Base-by-base conservation (phyloP, 1,140 invertebrate species). In the Eueides isabella region DNA sequence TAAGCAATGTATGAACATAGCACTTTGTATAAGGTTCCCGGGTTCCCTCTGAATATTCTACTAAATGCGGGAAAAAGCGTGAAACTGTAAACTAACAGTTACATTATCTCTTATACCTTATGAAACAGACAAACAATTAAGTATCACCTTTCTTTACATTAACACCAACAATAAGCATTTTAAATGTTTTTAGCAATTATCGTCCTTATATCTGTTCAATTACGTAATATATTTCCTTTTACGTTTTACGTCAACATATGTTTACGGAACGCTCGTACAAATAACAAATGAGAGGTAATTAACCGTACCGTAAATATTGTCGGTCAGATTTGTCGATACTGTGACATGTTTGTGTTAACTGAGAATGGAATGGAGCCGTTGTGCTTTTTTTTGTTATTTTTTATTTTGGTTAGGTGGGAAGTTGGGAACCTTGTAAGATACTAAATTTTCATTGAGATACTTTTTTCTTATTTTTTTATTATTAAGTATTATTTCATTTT, bases 201-300 rank as follows among this genome's bases (percentile, higher is more conserved):
- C n/a, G n/a, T 6, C n/a, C n/a, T 19, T 6, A 44, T 44, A 6
- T 5, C 9, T 44, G 19, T 44, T 2, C 5, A 5, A 14, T 5
- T 64, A 71, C 14, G n/a, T 30, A 12, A 23, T 30, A 64, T 14
- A 30, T 44, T 71, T 12, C 61, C 35, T 33, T 71, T 61, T n/a
- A n/a, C 28, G 19, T 33, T 35, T 48, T 12, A 23, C 14, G 16
- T 38, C 35, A 30, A 14, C 35, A 6, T 61, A 3, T 69, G 30
- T n/a, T 35, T 55, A 67, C 19, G 33, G 30, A 26, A 33, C 68
- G 63, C 48, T 71, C 62, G 77, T 85, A 81, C 80, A 76, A 82
- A 77, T 79, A 80, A 80, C 81, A 86, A 86, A 86, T 83, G 83
- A 80, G 77, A 79, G 77, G 80, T 80, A 85, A 86, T 86, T 86